phyloP scores from a whole-genome alignment of 2,888 invertebrate genomes.

The Linnaemya vulpina region DNA sequence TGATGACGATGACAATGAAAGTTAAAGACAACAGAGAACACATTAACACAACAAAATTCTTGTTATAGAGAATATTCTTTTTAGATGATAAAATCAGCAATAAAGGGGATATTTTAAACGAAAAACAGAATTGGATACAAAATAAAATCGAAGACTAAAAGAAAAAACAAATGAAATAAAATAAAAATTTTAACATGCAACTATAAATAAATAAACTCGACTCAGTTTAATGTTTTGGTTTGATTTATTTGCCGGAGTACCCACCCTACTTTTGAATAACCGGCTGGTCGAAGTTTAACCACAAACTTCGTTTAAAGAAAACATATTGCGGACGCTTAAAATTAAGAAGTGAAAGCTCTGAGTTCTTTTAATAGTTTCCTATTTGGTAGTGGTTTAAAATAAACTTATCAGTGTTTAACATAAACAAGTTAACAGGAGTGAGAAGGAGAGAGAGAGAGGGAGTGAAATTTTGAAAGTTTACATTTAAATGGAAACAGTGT shows the following conservation, averaged over 20 bases:
- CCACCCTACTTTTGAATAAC: background rate
- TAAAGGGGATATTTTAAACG: conserved; percentile 10
- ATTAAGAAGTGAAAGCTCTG: too few species aligned
- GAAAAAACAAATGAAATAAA: too few species aligned
- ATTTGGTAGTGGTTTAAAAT: too few species aligned
- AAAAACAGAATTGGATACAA: background rate
- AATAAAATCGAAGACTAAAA: background rate
- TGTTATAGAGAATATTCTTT: conserved; percentile 23
- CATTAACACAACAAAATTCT: conserved; percentile 52
- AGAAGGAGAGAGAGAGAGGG: too few species aligned
- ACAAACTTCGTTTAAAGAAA: background rate
- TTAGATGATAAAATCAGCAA: conserved; percentile 33
- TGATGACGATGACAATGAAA: conserved; percentile 27
- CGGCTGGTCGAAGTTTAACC: background rate
- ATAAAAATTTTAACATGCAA: conserved; percentile 36
- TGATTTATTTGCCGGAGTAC: conserved; percentile 15
- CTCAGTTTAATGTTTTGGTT: conserved; percentile 54
- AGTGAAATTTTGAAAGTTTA: too few species aligned
- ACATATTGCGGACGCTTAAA: background rate
- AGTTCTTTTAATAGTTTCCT: too few species aligned
- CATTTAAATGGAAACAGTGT: too few species aligned
- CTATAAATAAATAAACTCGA: conserved; percentile 42
- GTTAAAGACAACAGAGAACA: conserved; percentile 26
- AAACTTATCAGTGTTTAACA: too few species aligned
- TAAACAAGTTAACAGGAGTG: too few species aligned